A percentile compares a stretch with the other conserved stretches of the same genome.
These are phyloP conservation scores for Puffinus mauretanicus DNA, from an alignment of 2,113 vertebrate species.

Conservation along the genomic window DNA sequence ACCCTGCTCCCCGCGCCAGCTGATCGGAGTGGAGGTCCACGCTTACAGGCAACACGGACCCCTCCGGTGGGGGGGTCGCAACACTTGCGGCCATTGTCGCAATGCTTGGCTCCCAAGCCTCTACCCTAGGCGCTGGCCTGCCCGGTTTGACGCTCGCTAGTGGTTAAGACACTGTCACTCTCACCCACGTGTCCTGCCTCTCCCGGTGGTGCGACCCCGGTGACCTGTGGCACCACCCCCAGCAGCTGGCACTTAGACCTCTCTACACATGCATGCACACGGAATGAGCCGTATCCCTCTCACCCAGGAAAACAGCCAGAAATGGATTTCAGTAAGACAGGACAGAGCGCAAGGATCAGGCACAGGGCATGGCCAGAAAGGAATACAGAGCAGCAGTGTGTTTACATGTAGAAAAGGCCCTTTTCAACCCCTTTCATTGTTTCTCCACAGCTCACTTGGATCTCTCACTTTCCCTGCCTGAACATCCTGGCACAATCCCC, in stretches of 20 bases:
- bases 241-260: background rate
- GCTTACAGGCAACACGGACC: background rate
- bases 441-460: background rate
- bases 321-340: background rate
- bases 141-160: background rate
- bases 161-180: background rate
- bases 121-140: background rate
- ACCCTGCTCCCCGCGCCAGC: background rate
- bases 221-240: background rate
- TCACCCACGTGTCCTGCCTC: background rate
- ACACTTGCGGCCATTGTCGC: background rate
- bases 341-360: background rate
- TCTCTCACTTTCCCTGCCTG: background rate
- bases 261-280: too few species aligned
- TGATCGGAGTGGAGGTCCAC: background rate
- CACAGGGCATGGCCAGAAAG: background rate
- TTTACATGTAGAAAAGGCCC: background rate
- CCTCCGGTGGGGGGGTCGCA: too few species aligned
- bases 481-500: background rate
- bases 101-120: background rate
- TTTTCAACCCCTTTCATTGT: background rate
- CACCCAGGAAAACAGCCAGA: background rate
- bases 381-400: background rate
- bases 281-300: background rate
- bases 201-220: background rate